Evolutionary conservation across 2,888 invertebrate species (phyloP).

Genomic region (Scaeva pyrastri): DNA sequence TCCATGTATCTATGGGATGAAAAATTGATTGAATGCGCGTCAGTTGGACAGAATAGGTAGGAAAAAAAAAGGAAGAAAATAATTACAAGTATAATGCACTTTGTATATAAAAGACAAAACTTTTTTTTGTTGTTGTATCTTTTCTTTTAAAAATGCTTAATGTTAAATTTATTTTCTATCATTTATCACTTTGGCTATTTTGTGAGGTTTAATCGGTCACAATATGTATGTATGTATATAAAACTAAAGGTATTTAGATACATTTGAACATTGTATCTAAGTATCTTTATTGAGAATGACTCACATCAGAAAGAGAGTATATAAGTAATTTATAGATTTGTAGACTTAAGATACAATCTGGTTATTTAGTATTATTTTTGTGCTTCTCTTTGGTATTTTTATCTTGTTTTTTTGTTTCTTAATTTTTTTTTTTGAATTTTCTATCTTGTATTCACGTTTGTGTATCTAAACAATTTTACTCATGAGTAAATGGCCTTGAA

Average conservation of each 20-base stretch:
- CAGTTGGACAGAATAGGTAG: slow-evolving; percentile 6
- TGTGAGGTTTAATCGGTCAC: not conserved
- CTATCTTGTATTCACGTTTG: slow-evolving; percentile 34
- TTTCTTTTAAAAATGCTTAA: not conserved
- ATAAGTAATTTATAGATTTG: not conserved
- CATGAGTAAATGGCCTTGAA: slow-evolving; percentile 73
- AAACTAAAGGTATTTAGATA: too few species aligned
- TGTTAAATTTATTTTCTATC: slow-evolving; percentile 39
- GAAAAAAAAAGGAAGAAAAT: slow-evolving; percentile 53
- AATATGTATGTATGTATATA: too few species aligned
- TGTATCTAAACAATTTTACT: slow-evolving; percentile 47
- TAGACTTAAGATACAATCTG: slow-evolving; percentile 57
- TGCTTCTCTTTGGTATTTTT: slow-evolving; percentile 44
- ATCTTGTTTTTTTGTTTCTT: slow-evolving; percentile 1
- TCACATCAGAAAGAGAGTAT: not conserved
- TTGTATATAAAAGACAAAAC: slow-evolving; percentile 18
- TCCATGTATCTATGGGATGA: slow-evolving; percentile 23
- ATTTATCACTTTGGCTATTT: slow-evolving; percentile 51
- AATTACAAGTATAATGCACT: slow-evolving; percentile 72
- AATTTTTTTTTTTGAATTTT: slow-evolving; percentile 27
- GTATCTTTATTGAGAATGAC: slow-evolving; percentile 16
- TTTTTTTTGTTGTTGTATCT: not conserved
- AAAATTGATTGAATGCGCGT: slow-evolving; percentile 71
- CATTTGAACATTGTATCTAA: too few species aligned
- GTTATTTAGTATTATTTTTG: slow-evolving; percentile 61